Evolutionary conservation across 2,113 vertebrate genomes (phyloP), one percentile per base, ranked within the genome.

Genomic region (Megaceryle maxima): DNA sequence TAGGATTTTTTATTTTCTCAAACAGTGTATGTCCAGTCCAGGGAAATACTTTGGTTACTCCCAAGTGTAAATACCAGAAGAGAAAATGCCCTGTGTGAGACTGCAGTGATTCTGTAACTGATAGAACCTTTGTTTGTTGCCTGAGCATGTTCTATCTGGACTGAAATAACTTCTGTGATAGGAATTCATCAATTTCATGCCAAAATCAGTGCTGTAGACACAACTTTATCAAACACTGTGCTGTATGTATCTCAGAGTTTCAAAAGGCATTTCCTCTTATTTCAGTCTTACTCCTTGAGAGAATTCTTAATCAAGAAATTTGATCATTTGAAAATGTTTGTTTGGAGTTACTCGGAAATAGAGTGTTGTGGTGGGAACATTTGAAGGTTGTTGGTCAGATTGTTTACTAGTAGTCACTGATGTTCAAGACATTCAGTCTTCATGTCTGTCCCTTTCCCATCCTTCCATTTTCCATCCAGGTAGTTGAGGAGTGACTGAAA

Each of bases 151-250:
- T 89, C 69, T 82, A 13, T 28, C 66, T 35, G 24, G 41, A 79
- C 79, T 83, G 80, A 87, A 91, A 68, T 78, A 88, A 68, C 33
- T 88, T 78, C 51, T 82, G 48, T 59, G 51, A 56, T 48, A 91
- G 39, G 64, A 94, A 72, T 91, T 84, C 16, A 68, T 87, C 39
- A 2, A 24, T 88, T 91, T 88, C 26, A 31, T 88, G 69, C 50
- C 77, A 84, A 91, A 95, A 81, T 43, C 74, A 91, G 56, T 81
- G 51, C 80, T 89, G 41, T 63, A 94, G 68, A 70, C 33, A 24
- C 41, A 66, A 11, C 0, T 33, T 93, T 77, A 84, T 43, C 29
- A 74, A 90, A 78, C 8, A 5, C 11, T 80, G 10, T 79, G 13
- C 60, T 48, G 13, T 73, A n/a, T 48, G 15, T 73, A n/a, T 77